These are phyloP conservation scores for Cyclopterus lumpus DNA, from an alignment of 2,797 vertebrate genomes.

Conservation along the genomic window DNA sequence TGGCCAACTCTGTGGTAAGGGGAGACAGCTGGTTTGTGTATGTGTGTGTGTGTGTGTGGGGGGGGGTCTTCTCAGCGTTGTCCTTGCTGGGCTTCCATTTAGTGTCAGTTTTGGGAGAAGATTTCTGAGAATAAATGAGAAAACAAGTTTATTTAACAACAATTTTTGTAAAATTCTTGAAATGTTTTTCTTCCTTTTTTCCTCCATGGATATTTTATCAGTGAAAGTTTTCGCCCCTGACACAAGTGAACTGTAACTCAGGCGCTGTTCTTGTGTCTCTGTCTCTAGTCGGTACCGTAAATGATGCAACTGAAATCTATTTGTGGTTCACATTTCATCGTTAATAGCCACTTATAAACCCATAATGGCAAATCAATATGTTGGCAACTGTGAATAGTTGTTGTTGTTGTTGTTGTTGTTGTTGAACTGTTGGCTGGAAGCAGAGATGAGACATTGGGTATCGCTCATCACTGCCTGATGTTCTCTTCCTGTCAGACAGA, in stretches of 20 bases:
- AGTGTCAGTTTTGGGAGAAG: not conserved
- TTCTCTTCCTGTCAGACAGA: slow-evolving; percentile 37
- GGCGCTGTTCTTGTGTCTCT: not conserved
- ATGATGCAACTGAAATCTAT: not conserved
- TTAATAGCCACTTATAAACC: slow-evolving; percentile 33
- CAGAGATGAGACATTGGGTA: slow-evolving; percentile 27
- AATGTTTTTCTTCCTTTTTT: not conserved
- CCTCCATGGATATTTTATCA: not conserved
- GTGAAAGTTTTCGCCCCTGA: not conserved
- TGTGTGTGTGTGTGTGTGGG: too few species aligned
- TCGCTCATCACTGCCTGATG: slow-evolving; percentile 31
- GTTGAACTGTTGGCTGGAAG: slow-evolving; percentile 21
- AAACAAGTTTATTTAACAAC: not conserved
- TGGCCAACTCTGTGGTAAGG: slow-evolving; percentile 77
- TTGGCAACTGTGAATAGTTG: slow-evolving; percentile 37
- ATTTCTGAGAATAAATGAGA: not conserved
- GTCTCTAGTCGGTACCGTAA: not conserved
- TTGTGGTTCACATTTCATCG: slow-evolving; percentile 1
- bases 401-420: slow-evolving; percentile 36
- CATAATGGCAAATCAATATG: slow-evolving; percentile 38
- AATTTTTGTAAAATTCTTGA: not conserved
- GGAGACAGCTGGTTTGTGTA: slow-evolving; percentile 26
- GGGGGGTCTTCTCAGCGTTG: not conserved
- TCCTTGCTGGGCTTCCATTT: not conserved
- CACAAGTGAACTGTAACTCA: not conserved